Conservation (phyloP, 2,113 vertebrate genomes). For the Raja brachyura region DNA sequence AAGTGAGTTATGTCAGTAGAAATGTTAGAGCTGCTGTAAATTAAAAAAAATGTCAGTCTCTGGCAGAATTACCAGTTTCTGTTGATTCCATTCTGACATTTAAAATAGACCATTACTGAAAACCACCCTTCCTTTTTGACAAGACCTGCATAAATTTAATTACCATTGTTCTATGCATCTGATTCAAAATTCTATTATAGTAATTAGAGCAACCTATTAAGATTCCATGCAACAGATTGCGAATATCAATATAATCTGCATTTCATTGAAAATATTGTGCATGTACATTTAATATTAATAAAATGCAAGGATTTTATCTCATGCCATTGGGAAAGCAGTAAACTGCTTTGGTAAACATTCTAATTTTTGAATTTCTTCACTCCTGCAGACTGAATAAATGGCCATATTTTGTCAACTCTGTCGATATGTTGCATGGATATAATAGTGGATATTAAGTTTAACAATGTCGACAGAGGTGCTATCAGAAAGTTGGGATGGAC, state of each 20-base stretch:
- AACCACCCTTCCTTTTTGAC: background rate
- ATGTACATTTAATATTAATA: background rate
- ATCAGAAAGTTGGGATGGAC: background rate
- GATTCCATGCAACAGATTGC: background rate
- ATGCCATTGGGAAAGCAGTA: background rate
- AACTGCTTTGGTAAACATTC: background rate
- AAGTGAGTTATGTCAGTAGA: background rate
- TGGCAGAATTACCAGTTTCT: background rate
- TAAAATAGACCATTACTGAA: background rate
- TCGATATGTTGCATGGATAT: background rate
- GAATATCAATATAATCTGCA: background rate
- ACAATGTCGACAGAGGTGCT: background rate
- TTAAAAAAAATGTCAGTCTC: background rate
- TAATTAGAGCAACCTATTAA: background rate
- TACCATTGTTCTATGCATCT: background rate
- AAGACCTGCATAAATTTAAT: conserved; percentile 17
- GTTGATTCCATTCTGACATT: conserved; percentile 22
- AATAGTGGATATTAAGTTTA: background rate
- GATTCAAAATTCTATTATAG: background rate
- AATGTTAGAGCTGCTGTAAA: too few species aligned
- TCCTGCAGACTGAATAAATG: background rate
- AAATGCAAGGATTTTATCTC: background rate
- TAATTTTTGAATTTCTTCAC: background rate
- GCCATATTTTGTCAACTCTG: background rate
- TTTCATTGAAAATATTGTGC: background rate